Evolutionary conservation across 2,888 invertebrate species (phyloP).

Genomic region (Geophilus truncorum): DNA sequence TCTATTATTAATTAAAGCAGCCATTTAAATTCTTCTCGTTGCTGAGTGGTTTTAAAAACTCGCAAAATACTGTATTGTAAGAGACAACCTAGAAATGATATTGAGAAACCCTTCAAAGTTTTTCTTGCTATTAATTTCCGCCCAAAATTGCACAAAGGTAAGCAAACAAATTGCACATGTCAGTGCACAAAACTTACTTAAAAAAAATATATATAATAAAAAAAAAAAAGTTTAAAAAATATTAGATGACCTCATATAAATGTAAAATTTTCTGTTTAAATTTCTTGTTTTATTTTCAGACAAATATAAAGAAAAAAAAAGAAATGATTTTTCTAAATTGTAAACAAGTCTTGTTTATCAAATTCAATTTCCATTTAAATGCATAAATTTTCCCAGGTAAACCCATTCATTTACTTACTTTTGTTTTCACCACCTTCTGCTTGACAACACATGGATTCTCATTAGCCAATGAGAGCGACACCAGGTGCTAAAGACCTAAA

Average conservation of each 20-base stretch:
- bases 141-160: background rate
- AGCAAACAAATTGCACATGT: background rate
- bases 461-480: slow-evolving; percentile 9
- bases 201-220: background rate
- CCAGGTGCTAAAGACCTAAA: slow-evolving; percentile 15
- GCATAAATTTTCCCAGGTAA: background rate
- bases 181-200: background rate
- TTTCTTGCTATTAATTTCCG: slow-evolving; percentile 1
- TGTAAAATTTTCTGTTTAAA: background rate
- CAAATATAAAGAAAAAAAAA: background rate
- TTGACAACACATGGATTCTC: slow-evolving; percentile 2
- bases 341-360: background rate
- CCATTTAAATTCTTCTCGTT: background rate
- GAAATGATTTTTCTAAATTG: background rate
- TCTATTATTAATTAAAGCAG: background rate
- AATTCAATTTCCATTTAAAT: background rate
- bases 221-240: too few species aligned
- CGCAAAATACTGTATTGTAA: background rate
- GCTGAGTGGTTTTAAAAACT: background rate
- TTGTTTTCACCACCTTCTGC: background rate
- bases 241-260: too few species aligned
- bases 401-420: background rate
- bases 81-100: background rate
- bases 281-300: background rate
- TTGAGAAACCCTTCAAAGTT: background rate